Percentiles rank a stretch among this genome's conserved stretches.
Evolutionary conservation across 2,113 vertebrate genomes (phyloP).

Genomic region (Oncorhynchus gorbuscha): DNA sequence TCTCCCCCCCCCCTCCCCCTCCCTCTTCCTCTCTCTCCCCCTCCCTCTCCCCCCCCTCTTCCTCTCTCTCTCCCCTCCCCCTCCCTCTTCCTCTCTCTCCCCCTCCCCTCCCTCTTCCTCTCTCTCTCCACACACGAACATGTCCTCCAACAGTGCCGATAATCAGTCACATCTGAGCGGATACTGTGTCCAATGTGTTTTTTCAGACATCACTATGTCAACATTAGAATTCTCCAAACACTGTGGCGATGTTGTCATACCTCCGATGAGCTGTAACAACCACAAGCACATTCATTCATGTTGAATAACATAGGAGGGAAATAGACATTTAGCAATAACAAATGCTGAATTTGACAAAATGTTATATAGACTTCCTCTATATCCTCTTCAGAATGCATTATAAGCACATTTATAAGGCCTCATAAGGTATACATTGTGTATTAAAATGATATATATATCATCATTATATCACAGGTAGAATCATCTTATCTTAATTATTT

Average conservation of each 20-base stretch:
- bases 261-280: constrained; percentile 55
- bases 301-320: background rate
- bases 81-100: background rate
- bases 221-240: background rate
- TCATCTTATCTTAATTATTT: too few relatives aligned
- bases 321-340: background rate
- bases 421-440: background rate
- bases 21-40: background rate
- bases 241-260: constrained; percentile 19
- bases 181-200: constrained; percentile 2
- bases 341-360: background rate
- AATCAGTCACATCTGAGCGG: constrained; percentile 9
- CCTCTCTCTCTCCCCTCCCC: background rate
- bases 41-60: too few relatives aligned
- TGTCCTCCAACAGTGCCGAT: background rate
- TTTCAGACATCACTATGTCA: constrained; percentile 16
- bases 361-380: background rate
- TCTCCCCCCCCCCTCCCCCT: too few relatives aligned
- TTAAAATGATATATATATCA: background rate
- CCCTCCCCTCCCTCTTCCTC: background rate
- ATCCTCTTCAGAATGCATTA: background rate
- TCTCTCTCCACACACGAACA: constrained; percentile 9
- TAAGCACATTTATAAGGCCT: background rate
- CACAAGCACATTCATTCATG: constrained; percentile 1
- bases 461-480: too few relatives aligned